Percentiles rank a stretch among this genome's conserved stretches.
Conservation (phyloP, 2,888 invertebrate genomes). For the Apeira syringaria region DNA sequence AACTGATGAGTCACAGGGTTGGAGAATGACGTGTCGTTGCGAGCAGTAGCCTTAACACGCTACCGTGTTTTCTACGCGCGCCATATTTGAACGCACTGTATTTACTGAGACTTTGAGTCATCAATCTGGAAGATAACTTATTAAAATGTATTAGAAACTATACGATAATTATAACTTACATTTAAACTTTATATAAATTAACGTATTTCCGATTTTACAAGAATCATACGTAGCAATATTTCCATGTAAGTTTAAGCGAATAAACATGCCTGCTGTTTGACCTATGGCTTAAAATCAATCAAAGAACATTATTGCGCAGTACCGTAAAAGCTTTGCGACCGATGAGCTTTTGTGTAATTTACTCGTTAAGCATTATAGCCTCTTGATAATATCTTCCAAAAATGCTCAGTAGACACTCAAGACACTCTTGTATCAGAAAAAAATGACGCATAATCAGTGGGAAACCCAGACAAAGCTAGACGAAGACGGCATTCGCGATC, state of each 20-base stretch:
- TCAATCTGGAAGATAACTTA: no score
- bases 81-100: constrained; percentile 1
- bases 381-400: background rate
- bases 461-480: constrained; percentile 77
- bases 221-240: background rate
- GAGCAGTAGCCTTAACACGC: constrained; percentile 9
- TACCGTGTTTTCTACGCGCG: constrained; percentile 1
- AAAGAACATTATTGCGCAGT: constrained; percentile 16
- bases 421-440: constrained; percentile 21
- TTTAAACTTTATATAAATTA: no score
- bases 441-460: constrained; percentile 77
- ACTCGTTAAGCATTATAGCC: background rate
- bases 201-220: no score
- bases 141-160: no score
- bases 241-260: constrained; percentile 8
- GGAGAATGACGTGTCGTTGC: constrained; percentile 27
- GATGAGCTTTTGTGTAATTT: background rate
- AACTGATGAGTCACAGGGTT: constrained; percentile 32
- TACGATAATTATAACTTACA: no score
- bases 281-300: constrained; percentile 19
- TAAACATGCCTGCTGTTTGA: constrained; percentile 14
- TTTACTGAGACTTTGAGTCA: no score
- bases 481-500: constrained; percentile 73
- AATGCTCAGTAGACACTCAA: constrained; percentile 1
- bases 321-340: constrained; percentile 1